Percentiles rank a stretch among this genome's conserved stretches.
phyloP scores from a whole-genome alignment of 2,797 vertebrate genomes.

The Nasua narica region DNA sequence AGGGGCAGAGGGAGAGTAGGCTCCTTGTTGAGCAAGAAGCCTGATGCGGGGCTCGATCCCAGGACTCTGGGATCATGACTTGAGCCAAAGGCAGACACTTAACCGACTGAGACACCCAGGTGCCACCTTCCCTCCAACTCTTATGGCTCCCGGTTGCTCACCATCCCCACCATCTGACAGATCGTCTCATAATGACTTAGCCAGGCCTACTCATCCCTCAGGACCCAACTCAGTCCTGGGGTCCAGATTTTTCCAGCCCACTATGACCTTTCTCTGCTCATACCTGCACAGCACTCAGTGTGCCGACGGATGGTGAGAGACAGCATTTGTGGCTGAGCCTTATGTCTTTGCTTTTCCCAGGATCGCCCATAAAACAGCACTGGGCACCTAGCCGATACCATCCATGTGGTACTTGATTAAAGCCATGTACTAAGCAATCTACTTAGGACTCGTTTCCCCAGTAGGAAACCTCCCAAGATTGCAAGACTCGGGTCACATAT shows the following conservation, averaged over 20 bases:
- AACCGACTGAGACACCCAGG: too few species aligned
- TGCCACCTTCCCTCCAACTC: not conserved
- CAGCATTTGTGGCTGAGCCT: not conserved
- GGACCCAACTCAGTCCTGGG: not conserved
- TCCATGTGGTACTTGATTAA: not conserved
- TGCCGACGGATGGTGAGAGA: not conserved
- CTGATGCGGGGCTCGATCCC: too few species aligned
- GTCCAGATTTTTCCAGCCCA: not conserved
- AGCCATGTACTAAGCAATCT: not conserved
- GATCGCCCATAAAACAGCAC: not conserved
- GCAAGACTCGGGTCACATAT: not conserved
- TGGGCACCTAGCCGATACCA: not conserved
- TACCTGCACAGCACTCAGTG: not conserved
- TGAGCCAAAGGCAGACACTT: too few species aligned
- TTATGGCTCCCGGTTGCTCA: not conserved
- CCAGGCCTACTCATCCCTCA: not conserved
- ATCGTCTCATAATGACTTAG: not conserved
- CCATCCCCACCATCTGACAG: not conserved
- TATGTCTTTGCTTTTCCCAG: not conserved
- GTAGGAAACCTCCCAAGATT: not conserved
- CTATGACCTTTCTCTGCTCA: not conserved
- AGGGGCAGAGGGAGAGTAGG: too few species aligned
- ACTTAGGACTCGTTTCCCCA: not conserved
- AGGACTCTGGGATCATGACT: too few species aligned
- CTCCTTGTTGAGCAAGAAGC: too few species aligned